Percentiles rank a stretch among this genome's conserved stretches.
Conservation (phyloP, 2,888 invertebrate species). For the Prosapia bicincta region DNA sequence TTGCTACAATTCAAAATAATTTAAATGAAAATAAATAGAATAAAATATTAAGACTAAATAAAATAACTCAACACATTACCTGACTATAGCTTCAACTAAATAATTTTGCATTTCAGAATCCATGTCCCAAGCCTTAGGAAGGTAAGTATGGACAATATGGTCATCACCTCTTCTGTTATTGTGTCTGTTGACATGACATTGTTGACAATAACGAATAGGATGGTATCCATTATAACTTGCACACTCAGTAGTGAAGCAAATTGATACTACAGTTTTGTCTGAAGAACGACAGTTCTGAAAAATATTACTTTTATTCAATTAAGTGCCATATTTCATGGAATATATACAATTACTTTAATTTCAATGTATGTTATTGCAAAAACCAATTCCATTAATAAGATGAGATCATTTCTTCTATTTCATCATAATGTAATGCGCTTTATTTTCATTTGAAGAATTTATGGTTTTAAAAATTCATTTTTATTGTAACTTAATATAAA, state of each 20-base stretch:
- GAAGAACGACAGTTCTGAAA: constrained; percentile 84
- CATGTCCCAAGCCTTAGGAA: constrained; percentile 86
- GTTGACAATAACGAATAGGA: constrained; percentile 89
- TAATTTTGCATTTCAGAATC: constrained; percentile 85
- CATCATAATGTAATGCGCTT: too few relatives aligned
- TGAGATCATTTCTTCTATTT: too few relatives aligned
- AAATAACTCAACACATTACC: constrained; percentile 58
- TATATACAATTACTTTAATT: too few relatives aligned
- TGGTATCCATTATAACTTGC: constrained; percentile 94
- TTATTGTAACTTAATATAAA: too few relatives aligned
- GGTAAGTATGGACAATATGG: constrained; percentile 85
- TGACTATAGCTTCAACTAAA: constrained; percentile 91
- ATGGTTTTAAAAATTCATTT: too few relatives aligned
- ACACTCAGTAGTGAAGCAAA: constrained; percentile 96
- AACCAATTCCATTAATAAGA: too few relatives aligned
- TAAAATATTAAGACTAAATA: too few relatives aligned
- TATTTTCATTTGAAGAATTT: too few relatives aligned
- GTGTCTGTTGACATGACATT: constrained; percentile 86
- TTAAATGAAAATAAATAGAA: too few relatives aligned
- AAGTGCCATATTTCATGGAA: neutral
- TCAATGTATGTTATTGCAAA: neutral
- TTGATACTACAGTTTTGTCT: constrained; percentile 89
- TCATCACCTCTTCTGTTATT: constrained; percentile 82
- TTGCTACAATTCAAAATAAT: too few relatives aligned
- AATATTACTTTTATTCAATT: too few relatives aligned